Base-by-base conservation (phyloP, 2,888 invertebrate genomes). In the Syrphus vitripennis region DNA sequence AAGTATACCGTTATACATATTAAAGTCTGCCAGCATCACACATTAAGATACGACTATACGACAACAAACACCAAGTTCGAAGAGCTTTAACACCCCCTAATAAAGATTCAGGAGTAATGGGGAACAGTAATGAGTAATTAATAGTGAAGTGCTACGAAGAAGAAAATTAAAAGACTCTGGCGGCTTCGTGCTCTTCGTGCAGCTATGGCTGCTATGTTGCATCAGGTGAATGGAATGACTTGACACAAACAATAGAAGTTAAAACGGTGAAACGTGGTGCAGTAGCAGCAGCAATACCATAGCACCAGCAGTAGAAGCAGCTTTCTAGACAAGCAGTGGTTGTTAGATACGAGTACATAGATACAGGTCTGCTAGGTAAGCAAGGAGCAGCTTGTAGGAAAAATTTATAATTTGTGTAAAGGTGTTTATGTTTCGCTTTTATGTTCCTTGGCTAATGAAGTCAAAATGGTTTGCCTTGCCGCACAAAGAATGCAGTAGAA, bases 81-180 rank as follows among this genome's bases (percentile, higher is more conserved):
- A n/a, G 79, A 50, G 67, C 34, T 50, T 67, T 50, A 50, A 50
- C 31, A 67, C 48, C 70, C 70, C 37, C 83, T 74, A 83, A 83
- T 83, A 83, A 83, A 79, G 79, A 79, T 75, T 79, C 74, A 40
- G 63, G 74, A 79, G 74, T 79, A 83, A 83, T 83, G 78, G 70
- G 57, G 29, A 83, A 75, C 75, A 75, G 83, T 74, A 83, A 83
- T 83, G 83, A 83, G 83, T 79, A 83, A 83, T 83, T 83, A 83
- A 83, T 83, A 83, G 79, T 70, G 65, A 72, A 55, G 71, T 72
- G 34, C 72, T 79, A 21, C 34, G 65, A 14, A 72, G 79, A 72
- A 79, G 57, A 72, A 72, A 79, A 79, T 72, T 72, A 79, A 72
- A 72, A 71, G 63, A 69, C 63, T 21, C 40, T 61, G 48, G 24